Conservation (phyloP, 2,888 invertebrate genomes). For the Tromatobia lineatoria region DNA sequence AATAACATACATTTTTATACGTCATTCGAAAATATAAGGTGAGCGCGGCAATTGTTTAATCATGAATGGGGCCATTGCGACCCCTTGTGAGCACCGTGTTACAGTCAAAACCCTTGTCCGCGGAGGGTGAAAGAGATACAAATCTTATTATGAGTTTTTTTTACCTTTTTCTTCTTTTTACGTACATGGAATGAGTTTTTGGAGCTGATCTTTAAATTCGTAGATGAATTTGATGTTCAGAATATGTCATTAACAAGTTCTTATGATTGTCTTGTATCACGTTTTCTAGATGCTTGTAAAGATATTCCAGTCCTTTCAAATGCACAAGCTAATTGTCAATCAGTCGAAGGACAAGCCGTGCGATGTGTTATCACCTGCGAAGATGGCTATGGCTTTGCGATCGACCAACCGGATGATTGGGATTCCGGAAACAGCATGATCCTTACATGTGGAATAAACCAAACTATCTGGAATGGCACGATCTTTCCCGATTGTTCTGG, state of each 20-base stretch:
- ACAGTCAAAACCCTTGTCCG: no score
- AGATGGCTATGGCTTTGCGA: conserved; percentile 88
- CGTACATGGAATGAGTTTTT: no score
- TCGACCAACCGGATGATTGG: conserved; percentile 78
- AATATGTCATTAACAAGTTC: not conserved
- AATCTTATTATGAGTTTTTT: no score
- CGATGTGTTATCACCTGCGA: conserved; percentile 88
- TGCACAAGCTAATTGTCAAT: conserved; percentile 86
- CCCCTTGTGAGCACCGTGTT: no score
- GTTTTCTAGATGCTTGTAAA: conserved; percentile 83
- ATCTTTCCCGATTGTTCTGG: conserved; percentile 87
- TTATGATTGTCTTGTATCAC: not conserved
- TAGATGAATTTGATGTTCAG: no score
- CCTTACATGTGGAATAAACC: conserved; percentile 77
- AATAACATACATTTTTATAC: no score
- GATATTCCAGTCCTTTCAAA: conserved; percentile 85
- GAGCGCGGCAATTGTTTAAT: no score
- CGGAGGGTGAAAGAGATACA: no score
- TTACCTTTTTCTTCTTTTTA: no score
- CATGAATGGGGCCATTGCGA: no score
- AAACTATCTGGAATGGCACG: conserved; percentile 72
- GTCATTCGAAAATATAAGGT: no score
- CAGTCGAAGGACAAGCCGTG: conserved; percentile 82
- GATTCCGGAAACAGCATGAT: conserved; percentile 69
- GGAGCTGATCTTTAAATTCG: no score